Evolutionary conservation across 2,888 invertebrate genomes (phyloP).

Genomic region (Watsonalla cultraria): DNA sequence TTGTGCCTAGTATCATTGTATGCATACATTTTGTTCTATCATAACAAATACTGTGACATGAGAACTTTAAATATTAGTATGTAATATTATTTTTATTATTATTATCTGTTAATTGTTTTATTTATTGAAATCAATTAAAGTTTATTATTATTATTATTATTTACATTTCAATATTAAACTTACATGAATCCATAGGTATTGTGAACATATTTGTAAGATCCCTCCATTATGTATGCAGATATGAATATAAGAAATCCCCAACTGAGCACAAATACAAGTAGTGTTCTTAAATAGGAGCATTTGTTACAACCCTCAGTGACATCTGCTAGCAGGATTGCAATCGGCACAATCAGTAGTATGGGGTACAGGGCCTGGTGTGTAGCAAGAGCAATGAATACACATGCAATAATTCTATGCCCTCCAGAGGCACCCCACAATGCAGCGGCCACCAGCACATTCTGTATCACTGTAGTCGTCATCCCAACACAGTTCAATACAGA

Average conservation of each 20-base stretch:
- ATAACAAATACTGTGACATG: too few species aligned
- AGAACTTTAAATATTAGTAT: too few species aligned
- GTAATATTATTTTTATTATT: too few species aligned
- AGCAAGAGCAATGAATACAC: conserved; percentile 85
- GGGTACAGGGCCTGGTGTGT: conserved; percentile 92
- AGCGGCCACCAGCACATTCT: conserved; percentile 88
- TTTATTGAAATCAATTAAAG: too few species aligned
- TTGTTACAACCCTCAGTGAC: conserved; percentile 68
- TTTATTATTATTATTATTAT: conserved; percentile 13
- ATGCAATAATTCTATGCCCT: conserved; percentile 80
- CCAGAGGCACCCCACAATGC: conserved; percentile 84
- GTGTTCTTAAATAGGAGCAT: conserved; percentile 69
- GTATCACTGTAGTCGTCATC: conserved; percentile 93
- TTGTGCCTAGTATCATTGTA: too few species aligned
- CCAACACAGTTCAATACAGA: conserved; percentile 92
- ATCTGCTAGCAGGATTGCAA: conserved; percentile 83
- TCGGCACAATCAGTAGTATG: conserved; percentile 88
- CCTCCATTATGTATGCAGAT: conserved; percentile 81
- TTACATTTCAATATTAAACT: conserved; percentile 49
- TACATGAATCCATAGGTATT: conserved; percentile 91
- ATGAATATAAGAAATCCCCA: conserved; percentile 77
- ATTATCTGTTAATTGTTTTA: conserved; percentile 7
- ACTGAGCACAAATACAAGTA: conserved; percentile 72
- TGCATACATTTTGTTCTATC: too few species aligned
- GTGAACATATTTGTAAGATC: conserved; percentile 81